phyloP scores from a whole-genome alignment of 2,113 vertebrate genomes.

The Corynorhinus townsendii region DNA sequence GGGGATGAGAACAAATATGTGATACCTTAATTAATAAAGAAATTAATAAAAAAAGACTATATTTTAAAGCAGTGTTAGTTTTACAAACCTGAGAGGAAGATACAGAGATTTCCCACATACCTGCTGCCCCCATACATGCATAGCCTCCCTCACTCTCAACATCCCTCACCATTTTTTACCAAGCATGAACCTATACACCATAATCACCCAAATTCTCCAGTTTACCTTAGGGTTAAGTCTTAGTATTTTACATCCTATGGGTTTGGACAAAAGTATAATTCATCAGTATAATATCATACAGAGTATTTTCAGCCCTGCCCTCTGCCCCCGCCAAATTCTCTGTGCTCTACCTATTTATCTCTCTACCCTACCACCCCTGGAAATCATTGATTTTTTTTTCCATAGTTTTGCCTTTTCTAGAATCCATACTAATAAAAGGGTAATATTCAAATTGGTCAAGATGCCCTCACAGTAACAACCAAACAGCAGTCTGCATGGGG shows the following conservation, averaged over 20 bases:
- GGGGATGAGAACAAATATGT: too few relatives aligned
- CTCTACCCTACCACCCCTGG: neutral
- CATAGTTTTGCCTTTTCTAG: neutral
- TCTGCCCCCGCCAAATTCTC: neutral
- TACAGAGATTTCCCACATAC: neutral
- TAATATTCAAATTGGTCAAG: too few relatives aligned
- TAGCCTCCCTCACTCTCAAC: neutral
- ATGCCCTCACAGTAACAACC: too few relatives aligned
- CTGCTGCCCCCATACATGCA: accelerated
- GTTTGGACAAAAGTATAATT: neutral
- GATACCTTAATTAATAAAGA: too few relatives aligned
- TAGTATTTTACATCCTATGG: neutral
- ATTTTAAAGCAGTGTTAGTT: neutral
- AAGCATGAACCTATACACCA: neutral
- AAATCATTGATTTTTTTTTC: neutral
- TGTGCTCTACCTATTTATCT: neutral
- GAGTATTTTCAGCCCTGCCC: neutral
- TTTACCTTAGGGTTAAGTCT: neutral
- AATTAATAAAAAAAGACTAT: neutral
- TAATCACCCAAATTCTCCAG: neutral
- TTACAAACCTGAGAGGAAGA: neutral
- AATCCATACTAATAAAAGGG: neutral
- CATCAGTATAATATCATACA: neutral
- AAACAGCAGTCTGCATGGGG: too few relatives aligned
- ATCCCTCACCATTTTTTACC: neutral